Evolutionary conservation across 2,888 invertebrate genomes (phyloP), one percentile per base, ranked within the genome.

Genomic region (Amaurobius ferox): DNA sequence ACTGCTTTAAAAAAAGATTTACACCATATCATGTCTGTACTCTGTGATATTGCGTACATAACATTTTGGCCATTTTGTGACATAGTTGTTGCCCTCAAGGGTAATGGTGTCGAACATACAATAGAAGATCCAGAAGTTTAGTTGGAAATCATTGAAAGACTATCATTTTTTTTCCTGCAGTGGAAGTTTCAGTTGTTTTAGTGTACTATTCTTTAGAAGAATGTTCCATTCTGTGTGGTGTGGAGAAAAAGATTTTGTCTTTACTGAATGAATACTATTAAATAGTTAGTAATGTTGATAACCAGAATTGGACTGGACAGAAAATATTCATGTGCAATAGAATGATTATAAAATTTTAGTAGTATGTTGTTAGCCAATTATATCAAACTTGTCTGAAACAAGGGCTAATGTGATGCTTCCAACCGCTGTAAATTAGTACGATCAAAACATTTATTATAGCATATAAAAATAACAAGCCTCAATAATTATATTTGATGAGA

Each of bases 11-110:
- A 70, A 79, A 67, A 28, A 71, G 48, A 77, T 83, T 77, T 77
- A 72, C 72, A 83, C 77, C 83, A 77, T 83, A 83, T 81, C 81
- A 81, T 80, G 32, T 83, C 71, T 76, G 70, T 77, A 72, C 66
- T 83, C 83, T 83, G 83, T 83, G 83, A 83, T 83, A 83, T 70
- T 83, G 77, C 70, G 44, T 67, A 68, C 67, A n/a, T 71, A 26
- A 62, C 40, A 30, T 62, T 32, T 76, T 62, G 55, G 71, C 71
- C 64, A 71, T 76, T 81, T 81, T 74, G 71, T 71, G 62, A 66
- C 7, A 16, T 44, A 9, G 9, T 16, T 44, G 44, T 16, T 44
- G 2, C 9, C 6, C 44, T 16, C 44, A 44, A 55, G 23, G 23
- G 55, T 55, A 55, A 55, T 23, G 55, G 5, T 55, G 55, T 55